A percentile compares a stretch with the other conserved stretches of the same genome.
Conservation (phyloP, 2,797 vertebrate genomes). For the Artibeus lituratus region DNA sequence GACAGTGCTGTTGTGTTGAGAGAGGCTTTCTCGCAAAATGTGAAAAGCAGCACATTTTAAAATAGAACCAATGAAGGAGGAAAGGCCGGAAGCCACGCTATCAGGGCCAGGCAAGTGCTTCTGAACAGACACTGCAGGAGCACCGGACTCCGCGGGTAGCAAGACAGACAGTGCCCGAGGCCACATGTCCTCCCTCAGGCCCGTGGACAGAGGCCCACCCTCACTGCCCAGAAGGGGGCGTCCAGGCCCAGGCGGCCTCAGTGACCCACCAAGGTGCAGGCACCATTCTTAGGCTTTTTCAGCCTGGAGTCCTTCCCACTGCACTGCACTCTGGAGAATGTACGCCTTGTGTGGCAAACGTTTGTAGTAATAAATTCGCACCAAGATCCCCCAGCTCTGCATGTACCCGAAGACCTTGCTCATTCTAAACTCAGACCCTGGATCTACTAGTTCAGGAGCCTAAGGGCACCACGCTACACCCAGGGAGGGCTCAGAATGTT, state of each 20-base stretch:
- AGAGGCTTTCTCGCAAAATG: not conserved
- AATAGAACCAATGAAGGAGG: not conserved
- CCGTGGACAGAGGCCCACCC: not conserved
- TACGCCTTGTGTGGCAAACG: not conserved
- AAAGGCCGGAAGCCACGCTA: not conserved
- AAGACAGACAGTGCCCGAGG: not conserved
- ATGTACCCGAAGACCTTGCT: not conserved
- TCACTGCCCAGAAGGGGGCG: not conserved
- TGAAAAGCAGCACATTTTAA: not conserved
- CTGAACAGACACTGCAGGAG: not conserved
- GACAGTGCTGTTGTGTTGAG: not conserved
- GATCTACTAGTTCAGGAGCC: not conserved
- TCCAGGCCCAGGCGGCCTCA: not conserved
- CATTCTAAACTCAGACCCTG: not conserved
- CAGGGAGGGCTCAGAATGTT: not conserved
- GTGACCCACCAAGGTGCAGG: not conserved
- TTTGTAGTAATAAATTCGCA: conserved; percentile 21
- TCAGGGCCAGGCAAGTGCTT: not conserved
- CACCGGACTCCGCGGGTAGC: not conserved
- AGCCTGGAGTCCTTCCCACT: not conserved
- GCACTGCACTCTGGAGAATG: not conserved
- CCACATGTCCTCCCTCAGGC: not conserved
- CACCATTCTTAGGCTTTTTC: not conserved
- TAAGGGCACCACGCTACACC: not conserved
- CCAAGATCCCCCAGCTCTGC: conserved; percentile 12